Evolutionary conservation across 2,797 vertebrate genomes (phyloP), one percentile per base, ranked within the genome.

Genomic region (Harpagifer antarcticus): DNA sequence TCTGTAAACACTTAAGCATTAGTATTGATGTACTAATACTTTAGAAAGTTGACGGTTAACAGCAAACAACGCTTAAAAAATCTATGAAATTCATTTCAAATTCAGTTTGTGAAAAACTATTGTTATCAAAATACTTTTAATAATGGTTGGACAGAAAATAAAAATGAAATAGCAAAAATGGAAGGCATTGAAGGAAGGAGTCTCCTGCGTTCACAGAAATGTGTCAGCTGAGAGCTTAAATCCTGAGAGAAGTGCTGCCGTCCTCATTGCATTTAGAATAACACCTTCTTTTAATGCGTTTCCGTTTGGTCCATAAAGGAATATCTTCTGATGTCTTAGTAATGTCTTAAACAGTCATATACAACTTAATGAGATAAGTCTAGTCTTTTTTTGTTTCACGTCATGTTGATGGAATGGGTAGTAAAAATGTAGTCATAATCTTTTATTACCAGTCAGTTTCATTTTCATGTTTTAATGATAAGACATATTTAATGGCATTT

Each of bases 1-100:
- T 17, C 27, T 57, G 45, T 49, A 27, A 68, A 55, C 31, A 71
- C 52, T 33, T 43, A 52, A 12, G 37, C 61, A 58, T 66, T 6
- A 15, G 16, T 23, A 16, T 31, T 27, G 33, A 16, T 16, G 7
- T 14, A 17, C 13, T 49, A 23, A 19, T 43, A 37, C 37, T 11
- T 40, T 40, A 40, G 20, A 54, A 5, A 4, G 47, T 10, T 63
- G 47, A 53, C 27, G 4, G 16, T 42, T 56, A n/a, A 67, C 60
- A 37, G 9, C 1, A 14, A 65, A 40, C 33, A 37, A 37, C 33
- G 33, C 33, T 9, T 9, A 9, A 37, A 37, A 37, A 37, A 37
- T 37, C 8, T 9, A 37, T 37, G 33, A 37, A 37, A 37, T 37
- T 37, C 8, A 9, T 37, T 33, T 33, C 1, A 47, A 33, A 53